Evolutionary conservation across 2,888 invertebrate genomes (phyloP).

Genomic region (Hetaerina titia): DNA sequence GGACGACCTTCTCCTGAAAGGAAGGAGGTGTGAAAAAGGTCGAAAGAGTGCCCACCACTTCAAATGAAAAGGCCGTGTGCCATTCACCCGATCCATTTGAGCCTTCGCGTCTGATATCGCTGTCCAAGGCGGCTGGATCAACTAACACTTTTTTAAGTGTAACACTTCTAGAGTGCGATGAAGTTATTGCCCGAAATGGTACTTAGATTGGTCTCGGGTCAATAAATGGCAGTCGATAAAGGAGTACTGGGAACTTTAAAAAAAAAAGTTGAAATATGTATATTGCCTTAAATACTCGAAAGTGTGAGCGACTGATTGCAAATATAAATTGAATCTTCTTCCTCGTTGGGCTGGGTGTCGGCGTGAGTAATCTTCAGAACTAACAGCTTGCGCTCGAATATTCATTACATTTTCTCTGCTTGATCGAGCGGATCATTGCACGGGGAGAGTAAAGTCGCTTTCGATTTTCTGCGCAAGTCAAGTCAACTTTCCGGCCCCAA

Average conservation of each 20-base stretch:
- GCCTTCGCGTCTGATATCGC: slow-evolving; percentile 30
- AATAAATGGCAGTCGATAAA: slow-evolving; percentile 29
- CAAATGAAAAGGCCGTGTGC: neutral
- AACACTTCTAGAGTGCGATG: neutral
- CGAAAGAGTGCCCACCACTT: neutral
- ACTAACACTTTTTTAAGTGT: neutral
- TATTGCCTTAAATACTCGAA: neutral
- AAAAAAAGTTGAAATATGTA: neutral
- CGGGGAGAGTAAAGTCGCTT: too few relatives aligned
- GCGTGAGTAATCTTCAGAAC: neutral
- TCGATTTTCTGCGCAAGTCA: too few relatives aligned
- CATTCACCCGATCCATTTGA: slow-evolving; percentile 25
- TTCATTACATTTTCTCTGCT: neutral
- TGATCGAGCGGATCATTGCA: too few relatives aligned
- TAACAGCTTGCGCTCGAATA: too few relatives aligned
- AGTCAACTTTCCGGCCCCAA: too few relatives aligned
- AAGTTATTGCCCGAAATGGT: neutral
- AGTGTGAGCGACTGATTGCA: neutral
- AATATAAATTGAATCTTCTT: neutral
- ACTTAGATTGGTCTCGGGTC: neutral
- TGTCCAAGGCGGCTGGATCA: neutral
- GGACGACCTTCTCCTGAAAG: neutral
- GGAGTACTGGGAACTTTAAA: neutral
- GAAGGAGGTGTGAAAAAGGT: slow-evolving; percentile 47
- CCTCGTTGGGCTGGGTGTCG: neutral